These are phyloP conservation scores for Stomatorhinus ivindoensis DNA, from an alignment of 2,113 vertebrate genomes.

Conservation along the genomic window DNA sequence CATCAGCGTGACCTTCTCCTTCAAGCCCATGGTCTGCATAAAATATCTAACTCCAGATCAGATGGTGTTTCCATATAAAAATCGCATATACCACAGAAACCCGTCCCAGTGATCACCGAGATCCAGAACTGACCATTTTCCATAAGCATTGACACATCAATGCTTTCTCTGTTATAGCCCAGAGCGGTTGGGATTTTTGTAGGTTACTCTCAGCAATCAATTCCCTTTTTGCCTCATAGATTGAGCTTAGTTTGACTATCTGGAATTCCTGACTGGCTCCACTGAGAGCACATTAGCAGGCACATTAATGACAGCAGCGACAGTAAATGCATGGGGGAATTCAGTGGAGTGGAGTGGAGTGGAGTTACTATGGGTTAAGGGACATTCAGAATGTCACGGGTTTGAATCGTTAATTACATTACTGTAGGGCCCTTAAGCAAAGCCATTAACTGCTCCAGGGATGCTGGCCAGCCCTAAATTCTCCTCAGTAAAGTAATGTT, in stretches of 20 bases:
- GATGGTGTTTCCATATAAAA: background rate
- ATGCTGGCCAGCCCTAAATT: background rate
- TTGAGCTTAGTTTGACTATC: background rate
- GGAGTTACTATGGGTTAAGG: background rate
- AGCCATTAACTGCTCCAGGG: background rate
- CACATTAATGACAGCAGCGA: background rate
- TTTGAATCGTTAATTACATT: background rate
- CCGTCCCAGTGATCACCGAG: background rate
- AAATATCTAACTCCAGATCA: background rate
- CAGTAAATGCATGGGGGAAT: background rate
- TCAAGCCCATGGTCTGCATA: conserved; percentile 7
- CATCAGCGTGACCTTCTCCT: conserved; percentile 12
- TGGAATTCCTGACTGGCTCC: background rate
- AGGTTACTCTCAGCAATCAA: conserved; percentile 34
- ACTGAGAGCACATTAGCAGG: background rate
- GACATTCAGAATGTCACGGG: background rate
- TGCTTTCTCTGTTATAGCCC: background rate
- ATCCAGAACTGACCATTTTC: background rate
- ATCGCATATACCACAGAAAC: background rate
- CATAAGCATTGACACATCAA: background rate
- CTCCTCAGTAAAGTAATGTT: background rate
- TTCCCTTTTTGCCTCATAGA: conserved; percentile 27
- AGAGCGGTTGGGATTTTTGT: background rate
- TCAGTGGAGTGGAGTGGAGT: background rate
- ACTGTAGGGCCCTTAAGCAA: background rate